These are phyloP conservation scores for Drosophila hydei DNA, from an alignment of 1,140 invertebrate species.

Conservation along the genomic window DNA sequence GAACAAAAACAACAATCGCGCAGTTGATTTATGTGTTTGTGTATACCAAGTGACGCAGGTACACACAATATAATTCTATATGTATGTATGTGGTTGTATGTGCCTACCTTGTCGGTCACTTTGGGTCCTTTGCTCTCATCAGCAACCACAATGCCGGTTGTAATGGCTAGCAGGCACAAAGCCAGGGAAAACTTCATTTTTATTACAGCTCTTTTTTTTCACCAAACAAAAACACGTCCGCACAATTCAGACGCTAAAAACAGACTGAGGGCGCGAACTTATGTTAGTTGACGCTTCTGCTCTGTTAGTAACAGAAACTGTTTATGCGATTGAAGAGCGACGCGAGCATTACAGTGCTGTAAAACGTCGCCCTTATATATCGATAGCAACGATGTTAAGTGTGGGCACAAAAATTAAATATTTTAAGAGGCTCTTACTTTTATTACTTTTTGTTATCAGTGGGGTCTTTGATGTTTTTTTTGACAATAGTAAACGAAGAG, in stretches of 20 bases:
- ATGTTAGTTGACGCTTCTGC: not conserved
- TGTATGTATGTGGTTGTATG: conserved; percentile 17
- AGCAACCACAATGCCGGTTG: conserved; percentile 68
- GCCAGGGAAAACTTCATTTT: conserved; percentile 74
- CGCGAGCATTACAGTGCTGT: not conserved
- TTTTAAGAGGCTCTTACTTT: not conserved
- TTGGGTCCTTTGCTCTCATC: conserved; percentile 87
- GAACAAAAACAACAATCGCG: conserved; percentile 38
- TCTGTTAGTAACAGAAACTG: not conserved
- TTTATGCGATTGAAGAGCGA: not conserved
- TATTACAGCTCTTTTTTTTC: conserved; percentile 12
- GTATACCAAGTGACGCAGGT: conserved; percentile 44
- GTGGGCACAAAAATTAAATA: not conserved
- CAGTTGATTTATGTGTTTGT: conserved; percentile 53
- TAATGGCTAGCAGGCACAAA: conserved; percentile 69
- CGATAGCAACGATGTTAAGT: not conserved
- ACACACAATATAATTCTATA: conserved; percentile 25
- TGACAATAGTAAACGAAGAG: not conserved
- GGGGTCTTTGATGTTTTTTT: not conserved
- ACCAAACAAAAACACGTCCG: conserved; percentile 2
- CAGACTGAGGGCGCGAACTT: conserved; percentile 9
- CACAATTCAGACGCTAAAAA: conserved; percentile 21
- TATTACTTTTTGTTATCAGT: not conserved
- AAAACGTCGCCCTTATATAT: not conserved
- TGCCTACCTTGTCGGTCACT: conserved; percentile 89